A percentile compares a stretch with the other conserved stretches of the same genome.
Conservation (phyloP, 2,797 vertebrate genomes). For the Gymnoscopelus microlampas region DNA sequence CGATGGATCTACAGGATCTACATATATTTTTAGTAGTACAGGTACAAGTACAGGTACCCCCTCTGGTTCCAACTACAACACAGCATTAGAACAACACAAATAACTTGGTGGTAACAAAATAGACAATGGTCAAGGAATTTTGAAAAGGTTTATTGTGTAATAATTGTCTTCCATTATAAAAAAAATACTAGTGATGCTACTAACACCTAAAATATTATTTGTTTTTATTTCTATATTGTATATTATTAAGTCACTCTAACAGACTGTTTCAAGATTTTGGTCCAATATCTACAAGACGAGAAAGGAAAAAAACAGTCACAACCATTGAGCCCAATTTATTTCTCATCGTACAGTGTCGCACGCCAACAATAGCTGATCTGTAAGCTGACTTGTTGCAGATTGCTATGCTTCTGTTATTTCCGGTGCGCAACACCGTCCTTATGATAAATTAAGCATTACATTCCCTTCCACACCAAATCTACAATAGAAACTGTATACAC, state of each 20-base stretch:
- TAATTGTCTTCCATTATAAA: slow-evolving; percentile 60
- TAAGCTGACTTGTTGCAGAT: too few relatives aligned
- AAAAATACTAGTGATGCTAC: slow-evolving; percentile 64
- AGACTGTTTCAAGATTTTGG: slow-evolving; percentile 57
- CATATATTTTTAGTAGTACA: too few relatives aligned
- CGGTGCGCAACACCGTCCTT: background rate
- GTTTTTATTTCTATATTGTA: slow-evolving; percentile 13
- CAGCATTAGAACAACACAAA: slow-evolving; percentile 1
- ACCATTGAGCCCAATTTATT: background rate
- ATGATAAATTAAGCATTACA: slow-evolving; percentile 19
- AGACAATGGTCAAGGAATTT: slow-evolving; percentile 47
- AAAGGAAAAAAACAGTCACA: slow-evolving; percentile 24
- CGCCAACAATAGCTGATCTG: too few relatives aligned
- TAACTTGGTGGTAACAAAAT: background rate
- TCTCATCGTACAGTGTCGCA: background rate
- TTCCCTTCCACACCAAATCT: slow-evolving; percentile 48
- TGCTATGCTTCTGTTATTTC: too few relatives aligned
- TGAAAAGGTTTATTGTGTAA: slow-evolving; percentile 73
- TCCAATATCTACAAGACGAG: slow-evolving; percentile 25
- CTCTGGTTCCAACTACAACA: too few relatives aligned
- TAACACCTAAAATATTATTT: slow-evolving; percentile 60
- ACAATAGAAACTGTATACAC: slow-evolving; percentile 37
- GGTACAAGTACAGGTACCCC: too few relatives aligned
- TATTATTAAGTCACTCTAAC: slow-evolving; percentile 34
- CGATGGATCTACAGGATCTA: too few relatives aligned